Evolutionary conservation across 2,888 invertebrate species (phyloP).

Genomic region (Folsomia manolachei): DNA sequence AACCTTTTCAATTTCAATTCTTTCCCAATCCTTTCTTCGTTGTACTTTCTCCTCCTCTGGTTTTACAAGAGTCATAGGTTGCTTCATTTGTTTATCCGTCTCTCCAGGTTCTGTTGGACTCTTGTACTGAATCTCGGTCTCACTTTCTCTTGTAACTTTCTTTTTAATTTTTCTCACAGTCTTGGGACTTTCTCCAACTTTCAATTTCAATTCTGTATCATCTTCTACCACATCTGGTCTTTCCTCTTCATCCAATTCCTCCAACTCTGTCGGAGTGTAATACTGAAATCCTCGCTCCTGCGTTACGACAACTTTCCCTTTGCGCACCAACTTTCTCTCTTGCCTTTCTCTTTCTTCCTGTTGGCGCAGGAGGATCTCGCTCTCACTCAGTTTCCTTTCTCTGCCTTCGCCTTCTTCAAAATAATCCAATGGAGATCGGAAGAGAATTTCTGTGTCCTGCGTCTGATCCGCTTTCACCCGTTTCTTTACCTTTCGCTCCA

Average conservation of each 20-base stretch:
- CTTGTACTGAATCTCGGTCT: background rate
- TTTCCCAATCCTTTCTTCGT: background rate
- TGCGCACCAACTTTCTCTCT: background rate
- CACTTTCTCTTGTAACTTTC: background rate
- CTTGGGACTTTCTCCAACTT: background rate
- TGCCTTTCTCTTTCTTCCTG: background rate
- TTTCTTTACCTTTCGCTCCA: background rate
- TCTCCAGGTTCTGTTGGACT: background rate
- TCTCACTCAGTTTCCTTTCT: background rate
- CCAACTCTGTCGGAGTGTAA: background rate
- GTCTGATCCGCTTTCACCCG: background rate
- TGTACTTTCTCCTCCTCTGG: background rate
- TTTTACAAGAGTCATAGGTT: background rate
- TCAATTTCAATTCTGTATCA: background rate
- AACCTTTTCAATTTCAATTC: background rate
- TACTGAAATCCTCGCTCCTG: background rate
- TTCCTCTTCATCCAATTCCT: background rate
- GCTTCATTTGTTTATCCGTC: background rate
- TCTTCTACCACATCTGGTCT: background rate
- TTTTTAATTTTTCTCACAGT: slow-evolving; percentile 4
- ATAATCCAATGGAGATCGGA: background rate
- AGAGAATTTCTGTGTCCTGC: background rate
- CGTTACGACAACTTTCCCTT: background rate
- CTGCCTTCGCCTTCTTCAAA: background rate
- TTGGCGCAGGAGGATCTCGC: too few relatives aligned